Base-by-base conservation (phyloP, 2,888 invertebrate genomes). In the Drosophila neoperkinsi region DNA sequence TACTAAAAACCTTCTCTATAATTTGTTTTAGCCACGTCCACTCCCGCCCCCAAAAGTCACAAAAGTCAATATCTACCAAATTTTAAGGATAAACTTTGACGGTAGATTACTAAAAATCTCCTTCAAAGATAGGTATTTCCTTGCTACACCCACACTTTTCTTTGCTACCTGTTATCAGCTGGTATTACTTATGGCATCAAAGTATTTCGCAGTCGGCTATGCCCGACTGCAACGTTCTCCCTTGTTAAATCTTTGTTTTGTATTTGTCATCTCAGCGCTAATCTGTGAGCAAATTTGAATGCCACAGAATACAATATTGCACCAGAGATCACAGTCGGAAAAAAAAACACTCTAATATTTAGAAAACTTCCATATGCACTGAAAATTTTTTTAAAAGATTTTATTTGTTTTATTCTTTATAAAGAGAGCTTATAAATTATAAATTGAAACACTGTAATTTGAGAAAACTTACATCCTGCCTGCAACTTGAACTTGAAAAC, bases 241-340 rank as follows among this genome's bases (percentile, higher is more conserved):
- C 7, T 2, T 4, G 7, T 4, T 13, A 25, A 25, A 7, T 46
- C 21, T 46, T 46, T 62, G 28, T 21, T 58, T 46, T 61, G 49
- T 55, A 21, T 51, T 71, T 64, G 60, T 61, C 69, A 79, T 70
- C 69, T 81, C 64, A 62, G 67, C 60, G 78, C 55, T 71, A 74
- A 71, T 9, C 43, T 41, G 10, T 38, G 46, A 28, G 30, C 34
- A 49, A 46, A 43, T 31, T 36, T 25, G 13, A n/a, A 10, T 16
- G 18, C 25, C 11, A 33, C 46, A 38, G 34, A 38, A 31, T 9
- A 25, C 16, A 46, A 46, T 21, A 7, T 7, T 46, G 4, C 21
- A 7, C 21, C 7, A 7, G 46, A 46, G 21, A 21, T 21, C 4
- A 46, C 46, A 16, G 46, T 21, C 13, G 13, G 13, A 25, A 25